phyloP scores from a whole-genome alignment of 2,797 vertebrate genomes.

The Rhyacichthys aspro region DNA sequence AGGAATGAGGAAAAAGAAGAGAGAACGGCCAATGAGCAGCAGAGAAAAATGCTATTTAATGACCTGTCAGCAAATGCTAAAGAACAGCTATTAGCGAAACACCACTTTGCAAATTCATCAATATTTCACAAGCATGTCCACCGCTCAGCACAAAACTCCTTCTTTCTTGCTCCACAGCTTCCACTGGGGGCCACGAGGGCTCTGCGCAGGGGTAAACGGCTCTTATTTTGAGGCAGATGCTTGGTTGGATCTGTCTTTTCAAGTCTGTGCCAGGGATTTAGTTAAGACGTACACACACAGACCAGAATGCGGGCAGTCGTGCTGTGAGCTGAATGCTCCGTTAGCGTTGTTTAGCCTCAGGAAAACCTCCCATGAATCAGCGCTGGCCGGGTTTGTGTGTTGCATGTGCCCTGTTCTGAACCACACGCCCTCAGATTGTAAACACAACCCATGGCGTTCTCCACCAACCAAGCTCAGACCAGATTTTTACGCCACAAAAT shows the following conservation, averaged over 20 bases:
- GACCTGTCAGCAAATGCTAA: constrained; percentile 67
- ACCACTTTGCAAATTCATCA: constrained; percentile 71
- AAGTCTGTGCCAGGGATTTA: background rate
- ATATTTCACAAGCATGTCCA: constrained; percentile 70
- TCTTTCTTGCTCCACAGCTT: constrained; percentile 26
- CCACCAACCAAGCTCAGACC: background rate
- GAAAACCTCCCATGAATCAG: constrained; percentile 39
- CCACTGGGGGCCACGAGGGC: background rate
- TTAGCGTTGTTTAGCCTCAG: constrained; percentile 19
- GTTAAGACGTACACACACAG: background rate
- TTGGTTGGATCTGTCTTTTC: constrained; percentile 23
- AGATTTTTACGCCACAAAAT: too few relatives aligned
- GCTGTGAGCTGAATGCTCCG: constrained; percentile 1
- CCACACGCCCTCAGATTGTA: background rate
- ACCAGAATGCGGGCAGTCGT: background rate
- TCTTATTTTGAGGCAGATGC: background rate
- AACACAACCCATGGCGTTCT: constrained; percentile 7
- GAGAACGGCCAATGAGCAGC: constrained; percentile 43
- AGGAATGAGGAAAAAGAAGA: constrained; percentile 9
- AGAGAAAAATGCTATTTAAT: constrained; percentile 51
- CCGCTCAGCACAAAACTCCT: constrained; percentile 33
- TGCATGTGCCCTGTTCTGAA: constrained; percentile 1
- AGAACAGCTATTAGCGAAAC: constrained; percentile 69
- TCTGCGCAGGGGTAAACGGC: constrained; percentile 17
- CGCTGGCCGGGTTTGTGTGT: constrained; percentile 18